phyloP scores from a whole-genome alignment of 1,140 invertebrate genomes.

The Cyrtorhinus lividipennis region DNA sequence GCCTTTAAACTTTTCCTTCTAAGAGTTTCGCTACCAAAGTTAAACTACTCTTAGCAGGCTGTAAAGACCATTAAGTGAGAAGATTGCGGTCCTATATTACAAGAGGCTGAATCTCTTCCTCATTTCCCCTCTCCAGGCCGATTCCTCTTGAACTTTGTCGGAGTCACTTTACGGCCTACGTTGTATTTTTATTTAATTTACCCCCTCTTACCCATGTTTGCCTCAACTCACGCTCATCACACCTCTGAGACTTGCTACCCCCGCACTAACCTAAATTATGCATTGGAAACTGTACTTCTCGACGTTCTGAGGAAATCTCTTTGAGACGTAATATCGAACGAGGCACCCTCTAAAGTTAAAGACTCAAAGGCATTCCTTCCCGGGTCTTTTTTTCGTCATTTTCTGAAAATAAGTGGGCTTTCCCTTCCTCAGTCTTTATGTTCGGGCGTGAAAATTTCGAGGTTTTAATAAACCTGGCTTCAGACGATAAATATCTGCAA shows the following conservation, averaged over 20 bases:
- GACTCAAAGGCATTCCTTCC: too few species aligned
- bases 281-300: background rate
- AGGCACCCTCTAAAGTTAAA: too few species aligned
- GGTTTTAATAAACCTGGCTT: too few species aligned
- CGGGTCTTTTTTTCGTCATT: too few species aligned
- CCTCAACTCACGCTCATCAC: background rate
- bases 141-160: too few species aligned
- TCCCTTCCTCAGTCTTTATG: too few species aligned
- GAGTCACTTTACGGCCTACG: background rate
- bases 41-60: background rate
- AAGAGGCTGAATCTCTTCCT: background rate
- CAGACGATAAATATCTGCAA: too few species aligned
- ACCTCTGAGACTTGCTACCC: background rate
- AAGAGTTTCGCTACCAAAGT: background rate
- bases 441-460: too few species aligned
- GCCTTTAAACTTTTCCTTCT: background rate
- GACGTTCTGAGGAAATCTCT: background rate
- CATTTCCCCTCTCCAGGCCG: background rate
- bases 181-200: background rate
- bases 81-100: background rate
- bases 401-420: too few species aligned
- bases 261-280: background rate
- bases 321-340: background rate
- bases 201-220: background rate
- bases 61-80: background rate